phyloP scores from a whole-genome alignment of 2,797 vertebrate species.

The Danio choprae region DNA sequence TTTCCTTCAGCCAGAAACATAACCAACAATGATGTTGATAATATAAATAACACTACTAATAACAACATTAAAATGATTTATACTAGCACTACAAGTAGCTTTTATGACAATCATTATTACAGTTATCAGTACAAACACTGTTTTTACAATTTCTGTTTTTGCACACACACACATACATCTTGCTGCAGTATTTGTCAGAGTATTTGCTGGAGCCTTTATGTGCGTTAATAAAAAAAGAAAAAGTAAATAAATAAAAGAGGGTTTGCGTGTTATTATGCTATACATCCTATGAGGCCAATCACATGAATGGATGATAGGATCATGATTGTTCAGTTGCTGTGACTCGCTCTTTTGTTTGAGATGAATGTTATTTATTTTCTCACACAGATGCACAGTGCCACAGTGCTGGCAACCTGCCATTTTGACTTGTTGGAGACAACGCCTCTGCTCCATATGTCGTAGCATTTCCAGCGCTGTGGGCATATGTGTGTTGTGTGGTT shows the following conservation, averaged over 20 bases:
- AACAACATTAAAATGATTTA: too few relatives aligned
- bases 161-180: too few relatives aligned
- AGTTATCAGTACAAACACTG: not conserved
- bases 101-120: too few relatives aligned
- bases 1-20: too few relatives aligned
- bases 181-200: not conserved
- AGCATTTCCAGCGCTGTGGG: constrained; percentile 30
- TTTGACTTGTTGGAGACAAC: constrained; percentile 45
- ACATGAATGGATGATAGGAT: constrained; percentile 9
- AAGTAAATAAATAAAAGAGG: not conserved
- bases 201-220: not conserved
- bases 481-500: constrained; percentile 2
- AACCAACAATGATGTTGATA: too few relatives aligned
- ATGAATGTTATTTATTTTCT: constrained; percentile 32
- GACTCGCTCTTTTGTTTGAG: constrained; percentile 17
- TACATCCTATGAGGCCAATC: not conserved
- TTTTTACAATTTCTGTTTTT: not conserved
- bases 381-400: constrained; percentile 45
- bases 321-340: not conserved
- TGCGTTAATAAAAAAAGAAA: too few relatives aligned
- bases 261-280: not conserved
- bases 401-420: constrained; percentile 44
- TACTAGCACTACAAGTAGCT: too few relatives aligned
- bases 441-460: constrained; percentile 48
- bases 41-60: too few relatives aligned